These are phyloP conservation scores for Benitochromis conjunctus DNA, from an alignment of 2,113 vertebrate species.

Conservation along the genomic window DNA sequence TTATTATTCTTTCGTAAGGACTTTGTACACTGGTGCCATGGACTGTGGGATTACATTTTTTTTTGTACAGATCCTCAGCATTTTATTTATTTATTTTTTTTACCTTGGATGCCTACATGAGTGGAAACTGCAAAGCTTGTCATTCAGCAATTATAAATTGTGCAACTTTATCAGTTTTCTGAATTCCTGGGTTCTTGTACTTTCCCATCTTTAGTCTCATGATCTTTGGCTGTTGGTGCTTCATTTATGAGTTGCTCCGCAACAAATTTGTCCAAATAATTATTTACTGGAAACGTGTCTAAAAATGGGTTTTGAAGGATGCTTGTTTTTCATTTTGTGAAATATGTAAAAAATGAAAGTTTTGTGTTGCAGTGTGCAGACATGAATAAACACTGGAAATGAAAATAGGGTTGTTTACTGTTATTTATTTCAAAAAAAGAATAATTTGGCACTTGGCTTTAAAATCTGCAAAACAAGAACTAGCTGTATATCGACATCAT, in stretches of 20 bases:
- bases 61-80: background rate
- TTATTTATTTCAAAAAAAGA: background rate
- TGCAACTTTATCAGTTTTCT: background rate
- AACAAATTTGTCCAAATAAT: conserved; percentile 16
- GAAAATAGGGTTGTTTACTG: conserved; percentile 12
- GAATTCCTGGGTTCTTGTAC: background rate
- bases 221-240: background rate
- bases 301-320: conserved; percentile 48
- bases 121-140: background rate
- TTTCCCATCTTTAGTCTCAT: conserved; percentile 13
- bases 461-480: background rate
- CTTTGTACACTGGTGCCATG: conserved; percentile 10
- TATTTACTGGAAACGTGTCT: conserved; percentile 42
- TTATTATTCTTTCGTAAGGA: conserved; percentile 20
- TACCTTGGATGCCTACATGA: background rate
- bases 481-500: background rate
- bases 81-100: no score
- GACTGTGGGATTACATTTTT: conserved; percentile 17
- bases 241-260: conserved; percentile 4
- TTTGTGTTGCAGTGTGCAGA: conserved; percentile 73
- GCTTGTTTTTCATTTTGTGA: conserved; percentile 46
- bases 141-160: background rate
- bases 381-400: conserved; percentile 73
- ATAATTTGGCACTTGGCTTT: background rate
- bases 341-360: conserved; percentile 55